Evolutionary conservation across 64 coral and sea anemone species (phyloP).

Genomic region (Exaiptasia diaphana): DNA sequence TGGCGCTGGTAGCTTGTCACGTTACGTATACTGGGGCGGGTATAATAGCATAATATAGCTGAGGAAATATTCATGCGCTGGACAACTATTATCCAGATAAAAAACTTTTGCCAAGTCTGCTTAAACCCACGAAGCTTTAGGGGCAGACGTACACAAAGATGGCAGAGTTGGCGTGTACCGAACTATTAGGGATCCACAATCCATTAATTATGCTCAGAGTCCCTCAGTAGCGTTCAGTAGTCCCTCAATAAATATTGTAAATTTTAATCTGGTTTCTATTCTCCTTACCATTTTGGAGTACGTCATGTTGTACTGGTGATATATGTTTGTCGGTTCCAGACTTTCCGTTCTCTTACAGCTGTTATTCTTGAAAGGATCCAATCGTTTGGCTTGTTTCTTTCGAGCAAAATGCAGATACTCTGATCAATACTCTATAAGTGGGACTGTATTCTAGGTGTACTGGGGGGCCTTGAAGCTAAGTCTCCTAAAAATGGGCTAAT

Average conservation of each 20-base stretch:
- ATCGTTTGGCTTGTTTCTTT: not conserved
- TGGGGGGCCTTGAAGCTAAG: not conserved
- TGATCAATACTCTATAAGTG: not conserved
- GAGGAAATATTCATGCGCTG: not conserved
- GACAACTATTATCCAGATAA: not conserved
- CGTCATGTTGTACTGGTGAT: not conserved
- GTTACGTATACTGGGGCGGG: not conserved
- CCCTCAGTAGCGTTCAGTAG: too few species aligned
- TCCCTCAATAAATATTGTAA: not conserved
- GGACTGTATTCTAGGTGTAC: not conserved
- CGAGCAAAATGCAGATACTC: not conserved
- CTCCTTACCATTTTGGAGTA: slow-evolving; percentile 24
- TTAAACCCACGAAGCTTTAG: not conserved
- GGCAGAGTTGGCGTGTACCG: not conserved
- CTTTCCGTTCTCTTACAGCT: not conserved
- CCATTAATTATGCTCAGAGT: too few species aligned
- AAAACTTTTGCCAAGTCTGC: not conserved
- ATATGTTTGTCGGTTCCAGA: not conserved
- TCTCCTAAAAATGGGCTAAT: not conserved
- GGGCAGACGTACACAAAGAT: not conserved
- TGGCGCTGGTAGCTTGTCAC: too few species aligned
- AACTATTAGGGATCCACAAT: too few species aligned
- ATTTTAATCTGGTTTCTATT: not conserved
- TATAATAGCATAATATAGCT: not conserved
- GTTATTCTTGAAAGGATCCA: slow-evolving; percentile 35